Base-by-base conservation (phyloP, 2,797 vertebrate species). In the Helarctos malayanus region DNA sequence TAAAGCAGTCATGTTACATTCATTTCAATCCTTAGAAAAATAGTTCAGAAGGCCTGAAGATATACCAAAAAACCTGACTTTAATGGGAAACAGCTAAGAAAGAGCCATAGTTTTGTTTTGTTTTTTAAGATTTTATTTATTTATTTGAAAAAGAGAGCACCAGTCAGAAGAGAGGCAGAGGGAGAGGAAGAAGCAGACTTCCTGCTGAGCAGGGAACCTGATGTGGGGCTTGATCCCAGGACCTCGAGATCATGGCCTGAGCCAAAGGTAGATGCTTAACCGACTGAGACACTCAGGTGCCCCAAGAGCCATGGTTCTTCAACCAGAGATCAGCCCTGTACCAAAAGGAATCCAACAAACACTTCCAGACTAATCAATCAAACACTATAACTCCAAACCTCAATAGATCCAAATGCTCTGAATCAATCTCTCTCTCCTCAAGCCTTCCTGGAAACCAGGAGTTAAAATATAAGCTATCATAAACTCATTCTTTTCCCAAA, bases 401-500 rank as follows among this genome's bases (percentile, higher is more conserved):
- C 88, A 91, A 80, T 9, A 27, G 29, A 18, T 94, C 61, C 73
- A 88, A 93, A 91, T 81, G 65, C 52, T 95, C 84, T 88, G 47
- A 89, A 81, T 90, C 69, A 93, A 59, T 68, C 47, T 89, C 32
- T 73, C 47, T 86, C 35, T 96, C 61, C 57, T 71, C 41, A 78
- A 89, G 57, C 29, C 47, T 88, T 89, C 63, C 49, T 92, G 45
- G 71, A 97, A 97, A 80, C 59, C 54, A 89, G 49, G 56, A 95
- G 47, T 29, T 68, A 21, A 45, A 95, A 82, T 87, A 91, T 68
- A 95, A 65, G 35, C 56, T 90, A 57, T 68, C 49, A 80, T 61
- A 80, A 95, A 88, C 73, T 57, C 63, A 68, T 56, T 89, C 76
- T 59, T 83, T 91, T 93, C 59, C n/a, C 84, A 93, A 91, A 89